Evolutionary conservation across 2,888 invertebrate genomes (phyloP), one percentile per base, ranked within the genome.

Genomic region (Microplitis manilae): DNA sequence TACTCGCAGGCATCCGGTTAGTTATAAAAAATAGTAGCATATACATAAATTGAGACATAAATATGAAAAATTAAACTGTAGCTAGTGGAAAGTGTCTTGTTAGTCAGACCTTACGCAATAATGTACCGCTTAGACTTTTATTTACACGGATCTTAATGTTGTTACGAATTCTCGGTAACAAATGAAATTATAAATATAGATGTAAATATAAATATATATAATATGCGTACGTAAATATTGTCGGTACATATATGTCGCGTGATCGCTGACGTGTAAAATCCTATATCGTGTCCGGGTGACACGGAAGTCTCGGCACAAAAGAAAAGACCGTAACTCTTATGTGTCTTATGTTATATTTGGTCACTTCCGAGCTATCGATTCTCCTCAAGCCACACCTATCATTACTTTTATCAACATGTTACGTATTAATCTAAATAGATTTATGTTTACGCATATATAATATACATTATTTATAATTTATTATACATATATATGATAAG

Each of bases 1-100:
- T 80, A 76, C 59, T 73, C 20, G 68, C 77, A 69, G 75, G 71
- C 73, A 6, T 77, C 77, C 7, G 77, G 77, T 38, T 77, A 73
- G 39, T 20, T 68, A 38, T 4, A 6, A 38, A 50, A 70, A n/a
- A 50, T 40, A 61, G 30, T 6, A 50, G 4, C 30, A 4, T 30
- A 30, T 30, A 30, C 2, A 30, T 30, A 30, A 30, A 30, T 30
- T 30, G 30, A 30, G 30, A 2, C 30, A 30, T 2, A 30, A 30
- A 30, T 30, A 30, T 30, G 30, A 30, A 30, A 30, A 30, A 2
- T 30, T 30, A 30, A 30, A 40, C 9, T 13, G 7, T 59, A 59
- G 15, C 20, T 38, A 67, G 73, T 67, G 73, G 30, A 73, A 73
- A 67, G 40, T 59, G 17, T 62, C 65, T 73, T 9, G 60, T 50